Conservation (phyloP, 1,140 invertebrate species). For the Mizuhopecten yessoensis region DNA sequence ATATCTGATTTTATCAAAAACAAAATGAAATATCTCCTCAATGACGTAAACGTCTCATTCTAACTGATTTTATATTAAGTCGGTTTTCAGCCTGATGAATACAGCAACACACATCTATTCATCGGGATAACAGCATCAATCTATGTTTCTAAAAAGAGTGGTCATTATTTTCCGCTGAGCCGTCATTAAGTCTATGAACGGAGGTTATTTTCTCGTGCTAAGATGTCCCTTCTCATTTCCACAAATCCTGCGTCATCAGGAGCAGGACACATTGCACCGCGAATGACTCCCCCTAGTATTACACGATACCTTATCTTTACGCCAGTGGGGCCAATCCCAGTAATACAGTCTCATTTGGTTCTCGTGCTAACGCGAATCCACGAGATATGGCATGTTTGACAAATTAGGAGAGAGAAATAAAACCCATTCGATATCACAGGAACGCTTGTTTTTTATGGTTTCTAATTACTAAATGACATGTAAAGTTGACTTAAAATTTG, state of each 20-base stretch:
- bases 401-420: slow-evolving; percentile 10
- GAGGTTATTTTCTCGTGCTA: not conserved
- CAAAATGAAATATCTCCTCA: no score
- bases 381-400: not conserved
- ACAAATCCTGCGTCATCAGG: not conserved
- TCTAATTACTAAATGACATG: slow-evolving; percentile 39
- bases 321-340: not conserved
- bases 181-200: no score
- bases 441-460: slow-evolving; percentile 3
- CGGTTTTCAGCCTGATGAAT: not conserved
- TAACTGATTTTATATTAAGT: not conserved
- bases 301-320: not conserved
- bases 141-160: not conserved
- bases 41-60: not conserved
- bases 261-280: not conserved
- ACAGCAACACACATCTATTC: not conserved
- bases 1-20: no score
- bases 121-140: not conserved
- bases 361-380: not conserved
- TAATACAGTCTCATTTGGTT: not conserved
- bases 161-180: not conserved
- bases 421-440: not conserved
- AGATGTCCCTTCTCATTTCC: not conserved
- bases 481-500: slow-evolving; percentile 29
- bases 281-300: not conserved